Evolutionary conservation across 1,140 invertebrate genomes (phyloP), one percentile per base, ranked within the genome.

Genomic region (Drosophila kikkawai): DNA sequence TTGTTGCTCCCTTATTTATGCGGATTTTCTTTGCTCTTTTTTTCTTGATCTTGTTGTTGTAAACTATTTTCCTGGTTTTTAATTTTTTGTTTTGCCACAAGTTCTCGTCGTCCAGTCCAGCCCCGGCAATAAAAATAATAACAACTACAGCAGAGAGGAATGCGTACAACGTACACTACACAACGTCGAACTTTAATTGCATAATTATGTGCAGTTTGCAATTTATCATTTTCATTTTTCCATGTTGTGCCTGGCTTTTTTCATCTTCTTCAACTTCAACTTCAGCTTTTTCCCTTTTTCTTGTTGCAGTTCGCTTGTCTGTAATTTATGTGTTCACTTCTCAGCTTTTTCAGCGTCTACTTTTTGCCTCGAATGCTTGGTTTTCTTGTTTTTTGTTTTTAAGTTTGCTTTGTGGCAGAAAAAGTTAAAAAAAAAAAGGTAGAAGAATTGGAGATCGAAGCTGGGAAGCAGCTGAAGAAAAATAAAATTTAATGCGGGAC

Each of bases 211-310:
- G 87, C 86, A 92, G 88, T 87, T 92, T 80, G 91, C 91, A 92
- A 92, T 92, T 92, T 92, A 92, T 92, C 91, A 92, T 92, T 92
- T 92, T 90, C 91, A 91, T 86, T 92, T 92, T 91, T 91, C 82
- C 75, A 82, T 91, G 80, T 91, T 81, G 69, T 81, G 74, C 75
- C 75, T 80, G 67, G 60, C 74, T 70, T 73, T 75, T 68, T 75
- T 41, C 57, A 76, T 76, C 51, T 76, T 70, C 50, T 55, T 70
- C 48, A 53, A 50, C 57, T 65, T 53, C 36, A 41, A 42, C 26
- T 13, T 39, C 11, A 15, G 39, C 44, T 13, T 75, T 61, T 57
- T 76, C 47, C 50, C 34, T 44, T 84, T 44, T 39, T 32, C 74
- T 36, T 69, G 39, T 63, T 80, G 75, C 51, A 37, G 51, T 12